These are phyloP conservation scores for Geopemphigus sp. DNA, from an alignment of 1,140 invertebrate species.

Conservation along the genomic window DNA sequence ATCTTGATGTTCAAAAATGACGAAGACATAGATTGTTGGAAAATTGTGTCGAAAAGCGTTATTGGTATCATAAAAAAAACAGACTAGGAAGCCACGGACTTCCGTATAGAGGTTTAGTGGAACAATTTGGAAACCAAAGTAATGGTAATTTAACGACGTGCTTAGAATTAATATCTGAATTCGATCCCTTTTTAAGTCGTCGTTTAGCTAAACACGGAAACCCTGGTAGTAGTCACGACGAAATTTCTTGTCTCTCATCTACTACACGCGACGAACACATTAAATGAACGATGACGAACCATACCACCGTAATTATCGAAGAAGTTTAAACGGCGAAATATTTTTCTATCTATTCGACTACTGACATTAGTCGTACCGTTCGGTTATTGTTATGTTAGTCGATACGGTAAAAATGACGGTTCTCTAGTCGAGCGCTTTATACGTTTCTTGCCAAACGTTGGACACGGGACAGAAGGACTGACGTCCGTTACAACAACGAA, in stretches of 20 bases:
- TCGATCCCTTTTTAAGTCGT: slow-evolving; percentile 52
- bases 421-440: no score
- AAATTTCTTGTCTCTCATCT: slow-evolving; percentile 50
- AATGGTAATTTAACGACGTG: slow-evolving; percentile 53
- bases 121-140: slow-evolving; percentile 51
- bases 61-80: slow-evolving; percentile 52
- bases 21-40: slow-evolving; percentile 51
- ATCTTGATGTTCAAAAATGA: background rate
- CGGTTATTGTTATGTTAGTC: no score
- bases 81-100: slow-evolving; percentile 50
- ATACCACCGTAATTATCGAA: no score
- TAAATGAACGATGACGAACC: slow-evolving; percentile 51
- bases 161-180: slow-evolving; percentile 52
- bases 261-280: slow-evolving; percentile 52
- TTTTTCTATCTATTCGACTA: no score
- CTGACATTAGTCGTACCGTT: no score
- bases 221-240: slow-evolving; percentile 48
- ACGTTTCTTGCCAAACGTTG: no score
- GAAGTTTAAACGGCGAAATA: no score
- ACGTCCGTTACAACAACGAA: no score
- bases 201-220: slow-evolving; percentile 51
- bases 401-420: no score
- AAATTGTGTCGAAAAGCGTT: slow-evolving; percentile 51
- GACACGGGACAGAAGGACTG: no score
- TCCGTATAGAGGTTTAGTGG: slow-evolving; percentile 51